These are phyloP conservation scores for Trisateles emortualis DNA, from an alignment of 2,888 invertebrate genomes.

Conservation along the genomic window DNA sequence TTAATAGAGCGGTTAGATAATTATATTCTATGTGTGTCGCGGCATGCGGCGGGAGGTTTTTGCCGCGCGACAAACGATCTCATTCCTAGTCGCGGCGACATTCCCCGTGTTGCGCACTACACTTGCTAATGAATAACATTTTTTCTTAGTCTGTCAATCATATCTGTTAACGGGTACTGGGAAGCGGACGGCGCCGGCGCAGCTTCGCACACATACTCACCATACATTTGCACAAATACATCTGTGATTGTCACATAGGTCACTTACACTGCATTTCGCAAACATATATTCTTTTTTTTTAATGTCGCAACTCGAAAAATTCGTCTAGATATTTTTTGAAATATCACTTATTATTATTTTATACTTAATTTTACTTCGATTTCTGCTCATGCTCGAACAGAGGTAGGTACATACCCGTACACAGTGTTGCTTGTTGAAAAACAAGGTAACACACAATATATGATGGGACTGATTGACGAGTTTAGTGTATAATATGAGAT, in stretches of 20 bases:
- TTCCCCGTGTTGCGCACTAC: constrained; percentile 46
- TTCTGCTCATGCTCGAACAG: too few relatives aligned
- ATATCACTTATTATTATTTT: too few relatives aligned
- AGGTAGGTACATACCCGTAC: too few relatives aligned
- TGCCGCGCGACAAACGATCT: constrained; percentile 51
- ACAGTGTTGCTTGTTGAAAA: constrained; percentile 26
- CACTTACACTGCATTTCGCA: not conserved
- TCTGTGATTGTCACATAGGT: not conserved
- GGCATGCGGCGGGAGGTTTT: constrained; percentile 43
- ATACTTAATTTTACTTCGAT: too few relatives aligned
- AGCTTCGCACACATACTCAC: constrained; percentile 8
- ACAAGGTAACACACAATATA: constrained; percentile 5
- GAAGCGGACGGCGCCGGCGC: constrained; percentile 42
- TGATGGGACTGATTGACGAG: not conserved
- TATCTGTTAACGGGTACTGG: constrained; percentile 48
- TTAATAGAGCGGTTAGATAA: constrained; percentile 46
- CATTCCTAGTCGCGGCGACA: constrained; percentile 49
- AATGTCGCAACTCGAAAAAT: too few relatives aligned
- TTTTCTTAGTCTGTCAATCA: constrained; percentile 61
- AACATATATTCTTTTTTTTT: too few relatives aligned
- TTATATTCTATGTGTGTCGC: constrained; percentile 43
- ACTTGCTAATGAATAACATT: constrained; percentile 57
- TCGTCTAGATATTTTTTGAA: too few relatives aligned
- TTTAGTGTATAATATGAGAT: constrained; percentile 18
- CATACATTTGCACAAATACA: constrained; percentile 2